Percentiles rank a stretch among this genome's conserved stretches.
These are phyloP conservation scores for Perithous albicinctus DNA, from an alignment of 2,888 invertebrate genomes.

Conservation along the genomic window DNA sequence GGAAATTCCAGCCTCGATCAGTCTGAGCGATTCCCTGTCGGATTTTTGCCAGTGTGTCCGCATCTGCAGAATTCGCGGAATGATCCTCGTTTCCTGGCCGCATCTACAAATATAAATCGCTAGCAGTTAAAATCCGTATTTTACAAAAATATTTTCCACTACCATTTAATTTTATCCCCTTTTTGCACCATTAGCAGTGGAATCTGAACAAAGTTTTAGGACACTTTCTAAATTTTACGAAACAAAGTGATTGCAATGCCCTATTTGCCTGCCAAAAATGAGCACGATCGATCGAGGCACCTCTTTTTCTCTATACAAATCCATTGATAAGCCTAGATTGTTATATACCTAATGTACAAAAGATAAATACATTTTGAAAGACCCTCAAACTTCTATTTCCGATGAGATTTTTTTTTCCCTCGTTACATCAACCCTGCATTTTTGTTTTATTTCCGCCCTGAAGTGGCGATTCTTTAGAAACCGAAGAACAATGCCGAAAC, in stretches of 20 bases:
- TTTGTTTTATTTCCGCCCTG: neutral
- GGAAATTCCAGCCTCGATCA: conserved; percentile 97
- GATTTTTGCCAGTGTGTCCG: conserved; percentile 98
- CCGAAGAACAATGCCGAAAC: conserved; percentile 37
- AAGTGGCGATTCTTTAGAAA: conserved; percentile 38
- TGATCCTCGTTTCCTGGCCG: conserved; percentile 98
- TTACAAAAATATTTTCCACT: neutral
- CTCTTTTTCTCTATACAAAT: no score
- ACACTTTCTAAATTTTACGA: no score
- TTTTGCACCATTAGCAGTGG: no score
- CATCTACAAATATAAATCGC: conserved; percentile 87
- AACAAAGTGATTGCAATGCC: no score
- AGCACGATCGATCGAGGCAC: no score
- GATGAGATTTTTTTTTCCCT: conserved; percentile 4
- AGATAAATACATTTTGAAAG: neutral
- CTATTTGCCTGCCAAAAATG: no score
- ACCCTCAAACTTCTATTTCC: neutral
- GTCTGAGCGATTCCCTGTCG: conserved; percentile 94
- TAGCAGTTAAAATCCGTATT: no score
- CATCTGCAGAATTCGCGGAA: conserved; percentile 98
- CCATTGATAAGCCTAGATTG: no score
- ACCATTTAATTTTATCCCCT: no score
- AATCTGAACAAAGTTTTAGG: no score
- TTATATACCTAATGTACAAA: neutral
- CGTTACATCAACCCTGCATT: conserved; percentile 6